Evolutionary conservation across 2,797 vertebrate genomes (phyloP).

Genomic region (Fundulus diaphanus): DNA sequence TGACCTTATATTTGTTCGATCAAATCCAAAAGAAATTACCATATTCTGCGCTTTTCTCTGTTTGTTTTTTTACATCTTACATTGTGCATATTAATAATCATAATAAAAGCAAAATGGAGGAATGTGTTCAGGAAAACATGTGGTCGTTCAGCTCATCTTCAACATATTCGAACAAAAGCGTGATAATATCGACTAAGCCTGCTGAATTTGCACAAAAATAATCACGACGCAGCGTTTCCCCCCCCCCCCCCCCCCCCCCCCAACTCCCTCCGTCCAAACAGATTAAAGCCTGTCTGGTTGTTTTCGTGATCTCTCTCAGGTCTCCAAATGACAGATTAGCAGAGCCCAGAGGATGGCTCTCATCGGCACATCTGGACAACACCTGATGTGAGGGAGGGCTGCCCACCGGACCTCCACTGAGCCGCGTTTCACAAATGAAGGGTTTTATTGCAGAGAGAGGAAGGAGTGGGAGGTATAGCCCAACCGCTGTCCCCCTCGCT

Average conservation of each 20-base stretch:
- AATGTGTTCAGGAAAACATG: background rate
- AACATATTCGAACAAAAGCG: background rate
- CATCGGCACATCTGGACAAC: slow-evolving; percentile 75
- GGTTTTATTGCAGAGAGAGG: slow-evolving; percentile 28
- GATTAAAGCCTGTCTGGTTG: background rate
- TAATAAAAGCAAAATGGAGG: background rate
- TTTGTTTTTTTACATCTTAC: background rate
- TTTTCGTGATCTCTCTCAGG: slow-evolving; percentile 34
- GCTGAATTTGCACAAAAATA: background rate
- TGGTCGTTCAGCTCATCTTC: background rate
- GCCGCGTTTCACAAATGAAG: slow-evolving; percentile 40
- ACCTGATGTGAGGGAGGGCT: slow-evolving; percentile 55
- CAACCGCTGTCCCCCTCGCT: background rate
- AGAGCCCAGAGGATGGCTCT: slow-evolving; percentile 52
- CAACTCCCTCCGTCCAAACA: too few relatives aligned
- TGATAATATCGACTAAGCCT: background rate
- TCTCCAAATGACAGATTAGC: slow-evolving; percentile 53
- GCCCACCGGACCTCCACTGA: slow-evolving; percentile 51
- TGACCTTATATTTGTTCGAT: background rate
- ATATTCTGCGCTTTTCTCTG: background rate
- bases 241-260: too few relatives aligned
- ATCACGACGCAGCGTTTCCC: too few relatives aligned
- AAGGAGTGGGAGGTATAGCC: slow-evolving; percentile 28
- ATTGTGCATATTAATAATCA: background rate
- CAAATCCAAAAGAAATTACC: background rate